Base-by-base conservation (phyloP, 2,888 invertebrate species). In the Clitarchus hookeri region DNA sequence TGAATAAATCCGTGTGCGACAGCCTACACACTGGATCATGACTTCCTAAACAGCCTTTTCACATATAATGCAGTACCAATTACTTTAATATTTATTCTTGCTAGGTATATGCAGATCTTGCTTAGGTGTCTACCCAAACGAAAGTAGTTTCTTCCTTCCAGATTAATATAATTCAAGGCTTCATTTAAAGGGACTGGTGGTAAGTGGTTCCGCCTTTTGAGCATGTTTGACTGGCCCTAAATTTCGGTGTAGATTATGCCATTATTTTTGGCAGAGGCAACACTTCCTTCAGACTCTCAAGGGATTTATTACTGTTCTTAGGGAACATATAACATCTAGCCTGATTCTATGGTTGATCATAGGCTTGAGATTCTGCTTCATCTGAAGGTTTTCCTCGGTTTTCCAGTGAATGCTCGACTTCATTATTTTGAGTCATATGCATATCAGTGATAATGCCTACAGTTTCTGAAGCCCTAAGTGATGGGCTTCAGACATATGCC, bases 401-500 rank as follows among this genome's bases (percentile, higher is more conserved):
- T 23, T 11, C 11, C 8, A 65, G 65, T 65, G 65, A 65, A 16
- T 65, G 65, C 16, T 65, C 65, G 13, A 19, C 13, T 65, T 65
- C 65, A n/a, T 65, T 65, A 65, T 65, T 65, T 65, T 65, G n/a
- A n/a, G n/a, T n/a, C n/a, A n/a, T n/a, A n/a, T n/a, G 65, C 65
- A 16, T 65, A 65, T 65, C 65, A 19, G 11, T 65, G 65, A 65
- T 1, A 65, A 65, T 65, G 16, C 65, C 0, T 16, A 65, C 65
- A 65, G 23, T 23, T 65, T 65, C 65, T 53, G 53, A 53, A 53
- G 53, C 53, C 12, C 13, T 53, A 87, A 88, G 83, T 88, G 85
- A 65, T 85, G 78, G 84, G 88, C 88, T 84, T 85, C 53, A 85
- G 88, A 88, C 54, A 86, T n/a, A 86, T 87, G 84, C 79, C 87